A percentile compares a stretch with the other conserved stretches of the same genome.
phyloP scores from a whole-genome alignment of 1,140 invertebrate genomes.

The Linepithema humile region DNA sequence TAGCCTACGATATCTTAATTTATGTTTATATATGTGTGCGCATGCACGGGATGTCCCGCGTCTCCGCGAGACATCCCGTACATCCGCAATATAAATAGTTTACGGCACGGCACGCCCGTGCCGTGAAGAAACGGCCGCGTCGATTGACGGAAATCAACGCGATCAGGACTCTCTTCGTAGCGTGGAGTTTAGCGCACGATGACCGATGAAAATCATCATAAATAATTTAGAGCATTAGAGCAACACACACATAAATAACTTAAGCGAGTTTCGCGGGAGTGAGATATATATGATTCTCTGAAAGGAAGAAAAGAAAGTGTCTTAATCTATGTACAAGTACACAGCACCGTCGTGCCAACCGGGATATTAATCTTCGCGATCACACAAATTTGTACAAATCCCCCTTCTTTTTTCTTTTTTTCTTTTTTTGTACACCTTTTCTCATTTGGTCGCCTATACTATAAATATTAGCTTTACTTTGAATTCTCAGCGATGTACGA shows the following conservation, averaged over 20 bases:
- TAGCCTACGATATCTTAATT: constrained; percentile 53
- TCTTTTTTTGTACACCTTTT: constrained; percentile 62
- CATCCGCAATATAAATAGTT: constrained; percentile 19
- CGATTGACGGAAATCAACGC: constrained; percentile 27
- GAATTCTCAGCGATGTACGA: constrained; percentile 51
- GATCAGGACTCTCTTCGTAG: neutral
- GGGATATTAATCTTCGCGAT: constrained; percentile 58
- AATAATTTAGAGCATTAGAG: constrained; percentile 55
- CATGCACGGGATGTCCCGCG: neutral
- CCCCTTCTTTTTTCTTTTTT: too few species aligned
- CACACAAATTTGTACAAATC: constrained; percentile 71
- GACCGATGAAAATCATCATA: constrained; percentile 42
- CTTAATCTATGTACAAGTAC: constrained; percentile 67
- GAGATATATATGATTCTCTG: constrained; percentile 36
- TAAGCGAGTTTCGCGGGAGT: constrained; percentile 48
- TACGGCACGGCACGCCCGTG: neutral
- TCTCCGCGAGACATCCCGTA: neutral
- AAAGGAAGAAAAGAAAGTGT: constrained; percentile 39
- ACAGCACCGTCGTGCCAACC: constrained; percentile 40
- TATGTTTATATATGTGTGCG: neutral
- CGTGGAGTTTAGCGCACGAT: neutral
- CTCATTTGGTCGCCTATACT: constrained; percentile 66
- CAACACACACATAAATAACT: constrained; percentile 60
- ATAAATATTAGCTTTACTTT: constrained; percentile 61
- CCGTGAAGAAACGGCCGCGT: constrained; percentile 27